phyloP scores from a whole-genome alignment of 2,113 vertebrate genomes.

The Orthonyx spaldingii region DNA sequence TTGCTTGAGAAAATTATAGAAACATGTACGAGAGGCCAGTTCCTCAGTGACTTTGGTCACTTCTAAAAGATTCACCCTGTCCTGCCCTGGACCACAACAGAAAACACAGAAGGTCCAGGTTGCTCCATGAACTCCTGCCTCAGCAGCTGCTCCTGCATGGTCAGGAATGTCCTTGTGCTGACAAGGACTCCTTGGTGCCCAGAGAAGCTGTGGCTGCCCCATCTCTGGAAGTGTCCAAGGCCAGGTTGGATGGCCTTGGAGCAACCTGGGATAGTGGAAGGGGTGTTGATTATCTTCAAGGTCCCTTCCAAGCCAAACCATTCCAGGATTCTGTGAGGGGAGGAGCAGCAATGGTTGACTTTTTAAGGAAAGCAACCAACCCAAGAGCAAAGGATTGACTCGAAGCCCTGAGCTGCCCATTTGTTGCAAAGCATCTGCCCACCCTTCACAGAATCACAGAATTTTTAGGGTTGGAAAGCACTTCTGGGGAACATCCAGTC shows the following conservation, averaged over 20 bases:
- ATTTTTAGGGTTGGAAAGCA: not conserved
- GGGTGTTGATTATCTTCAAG: not conserved
- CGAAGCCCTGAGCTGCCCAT: fast-evolving
- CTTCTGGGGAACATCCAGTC: not conserved
- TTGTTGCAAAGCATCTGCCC: not conserved
- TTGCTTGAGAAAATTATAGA: too few species aligned
- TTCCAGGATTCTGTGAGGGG: not conserved
- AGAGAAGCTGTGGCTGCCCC: not conserved
- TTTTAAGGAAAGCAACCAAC: not conserved
- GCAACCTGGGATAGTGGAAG: not conserved
- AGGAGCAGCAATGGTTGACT: not conserved
- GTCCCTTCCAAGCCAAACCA: not conserved
- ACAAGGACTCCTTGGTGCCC: not conserved
- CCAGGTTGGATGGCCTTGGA: fast-evolving
- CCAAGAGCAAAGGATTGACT: not conserved
- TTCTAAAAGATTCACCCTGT: not conserved
- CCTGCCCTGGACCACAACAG: not conserved
- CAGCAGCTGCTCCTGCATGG: not conserved
- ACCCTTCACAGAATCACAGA: not conserved
- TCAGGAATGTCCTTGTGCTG: not conserved
- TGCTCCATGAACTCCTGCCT: not conserved
- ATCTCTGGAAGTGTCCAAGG: not conserved
- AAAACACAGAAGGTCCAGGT: not conserved
- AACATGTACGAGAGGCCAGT: fast-evolving
- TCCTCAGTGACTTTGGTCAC: not conserved